phyloP scores from a whole-genome alignment of 2,797 vertebrate species.

The Mormyrops boulengeri region DNA sequence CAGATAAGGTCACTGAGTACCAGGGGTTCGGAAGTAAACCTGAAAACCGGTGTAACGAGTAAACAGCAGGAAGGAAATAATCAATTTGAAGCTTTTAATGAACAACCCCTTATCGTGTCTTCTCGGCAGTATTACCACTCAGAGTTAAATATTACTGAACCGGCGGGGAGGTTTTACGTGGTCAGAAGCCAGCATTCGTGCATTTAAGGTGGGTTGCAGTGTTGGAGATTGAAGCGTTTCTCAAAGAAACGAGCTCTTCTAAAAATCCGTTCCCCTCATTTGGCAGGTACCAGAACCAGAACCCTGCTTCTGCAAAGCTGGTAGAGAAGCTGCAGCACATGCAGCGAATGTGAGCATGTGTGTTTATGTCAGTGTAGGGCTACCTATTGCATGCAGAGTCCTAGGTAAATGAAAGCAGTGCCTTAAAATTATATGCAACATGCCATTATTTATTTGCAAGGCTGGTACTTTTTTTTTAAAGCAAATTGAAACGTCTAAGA shows the following conservation, averaged over 20 bases:
- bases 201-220: slow-evolving; percentile 9
- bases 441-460: neutral
- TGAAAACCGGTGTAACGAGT: slow-evolving; percentile 70
- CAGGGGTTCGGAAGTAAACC: slow-evolving; percentile 73
- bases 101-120: slow-evolving; percentile 73
- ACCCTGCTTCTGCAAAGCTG: neutral
- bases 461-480: neutral
- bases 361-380: neutral
- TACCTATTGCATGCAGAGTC: neutral
- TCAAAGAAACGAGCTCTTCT: neutral
- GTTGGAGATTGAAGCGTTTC: neutral
- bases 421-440: neutral
- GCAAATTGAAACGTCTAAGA: neutral
- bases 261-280: neutral
- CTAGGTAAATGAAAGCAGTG: neutral
- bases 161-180: slow-evolving; percentile 41
- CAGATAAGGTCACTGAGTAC: slow-evolving; percentile 73
- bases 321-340: neutral
- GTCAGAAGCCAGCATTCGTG: slow-evolving; percentile 34
- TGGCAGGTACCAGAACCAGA: neutral
- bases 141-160: slow-evolving; percentile 74
- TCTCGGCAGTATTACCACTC: slow-evolving; percentile 73
- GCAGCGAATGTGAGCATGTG: neutral
- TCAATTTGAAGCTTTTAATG: slow-evolving; percentile 85
- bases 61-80: slow-evolving; percentile 95